These are phyloP conservation scores for Eupeodes corollae DNA, from an alignment of 1,140 invertebrate genomes.

Conservation along the genomic window DNA sequence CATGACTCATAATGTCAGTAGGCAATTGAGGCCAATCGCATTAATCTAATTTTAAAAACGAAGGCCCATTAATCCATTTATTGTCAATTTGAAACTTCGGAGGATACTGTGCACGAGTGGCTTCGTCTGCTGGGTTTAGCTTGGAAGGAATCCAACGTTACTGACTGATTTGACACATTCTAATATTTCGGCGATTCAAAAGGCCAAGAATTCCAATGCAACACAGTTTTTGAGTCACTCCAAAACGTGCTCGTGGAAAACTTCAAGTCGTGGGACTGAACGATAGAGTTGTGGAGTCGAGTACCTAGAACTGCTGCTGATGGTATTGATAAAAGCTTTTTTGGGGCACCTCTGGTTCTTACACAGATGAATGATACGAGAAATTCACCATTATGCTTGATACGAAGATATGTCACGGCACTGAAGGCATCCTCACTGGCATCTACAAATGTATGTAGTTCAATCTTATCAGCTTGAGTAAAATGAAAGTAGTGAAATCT, in stretches of 20 bases:
- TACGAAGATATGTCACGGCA: not conserved
- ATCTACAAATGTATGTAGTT: not conserved
- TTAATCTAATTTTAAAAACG: too few relatives aligned
- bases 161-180: conserved; percentile 4
- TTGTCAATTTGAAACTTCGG: too few relatives aligned
- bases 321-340: too few relatives aligned
- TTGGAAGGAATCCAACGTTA: conserved; percentile 19
- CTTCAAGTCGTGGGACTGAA: not conserved
- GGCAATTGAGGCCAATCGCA: too few relatives aligned
- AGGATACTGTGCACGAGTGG: too few relatives aligned
- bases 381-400: too few relatives aligned
- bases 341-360: too few relatives aligned
- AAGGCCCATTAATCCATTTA: too few relatives aligned
- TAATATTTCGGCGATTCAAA: conserved; percentile 17
- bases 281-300: conserved; percentile 10
- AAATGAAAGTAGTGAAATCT: too few relatives aligned
- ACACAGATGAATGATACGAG: too few relatives aligned
- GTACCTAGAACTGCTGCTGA: too few relatives aligned
- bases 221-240: not conserved
- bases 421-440: not conserved
- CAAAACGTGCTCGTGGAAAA: not conserved
- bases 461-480: not conserved
- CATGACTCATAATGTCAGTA: too few relatives aligned
- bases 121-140: conserved; percentile 22
- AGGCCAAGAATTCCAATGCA: conserved; percentile 14